phyloP scores from a whole-genome alignment of 2,797 vertebrate genomes.

The Holocentrus rufus region DNA sequence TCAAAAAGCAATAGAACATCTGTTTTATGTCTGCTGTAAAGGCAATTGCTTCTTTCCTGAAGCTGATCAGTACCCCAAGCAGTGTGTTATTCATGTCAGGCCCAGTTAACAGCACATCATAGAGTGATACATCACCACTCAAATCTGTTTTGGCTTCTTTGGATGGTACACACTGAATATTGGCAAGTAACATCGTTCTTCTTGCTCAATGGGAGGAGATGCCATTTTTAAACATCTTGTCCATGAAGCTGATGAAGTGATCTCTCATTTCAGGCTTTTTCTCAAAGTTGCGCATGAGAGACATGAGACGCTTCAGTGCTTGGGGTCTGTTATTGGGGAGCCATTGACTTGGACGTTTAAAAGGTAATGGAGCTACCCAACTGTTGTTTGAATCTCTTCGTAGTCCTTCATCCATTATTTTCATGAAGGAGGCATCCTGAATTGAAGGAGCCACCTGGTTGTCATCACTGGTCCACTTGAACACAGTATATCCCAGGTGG shows the following conservation, averaged over 20 bases:
- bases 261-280: conserved; percentile 34
- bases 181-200: conserved; percentile 35
- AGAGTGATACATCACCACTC: conserved; percentile 20
- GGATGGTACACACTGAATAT: conserved; percentile 20
- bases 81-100: conserved; percentile 38
- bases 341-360: neutral
- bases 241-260: conserved; percentile 41
- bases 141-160: neutral
- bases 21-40: conserved; percentile 32
- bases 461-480: conserved; percentile 22
- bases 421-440: conserved; percentile 18
- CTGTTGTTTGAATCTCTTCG: conserved; percentile 35
- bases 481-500: conserved; percentile 34
- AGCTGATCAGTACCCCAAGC: conserved; percentile 17
- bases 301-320: conserved; percentile 5
- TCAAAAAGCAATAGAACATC: conserved; percentile 44
- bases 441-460: conserved; percentile 36
- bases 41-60: conserved; percentile 20
- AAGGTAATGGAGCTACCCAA: conserved; percentile 36
- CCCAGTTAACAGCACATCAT: conserved; percentile 33
- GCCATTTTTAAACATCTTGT: conserved; percentile 29
- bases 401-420: conserved; percentile 41
- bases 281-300: conserved; percentile 22
- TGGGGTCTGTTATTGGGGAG: conserved; percentile 40
- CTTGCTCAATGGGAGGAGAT: conserved; percentile 16